Conservation (phyloP, 2,797 vertebrate genomes). For the Sebastes miniatus region DNA sequence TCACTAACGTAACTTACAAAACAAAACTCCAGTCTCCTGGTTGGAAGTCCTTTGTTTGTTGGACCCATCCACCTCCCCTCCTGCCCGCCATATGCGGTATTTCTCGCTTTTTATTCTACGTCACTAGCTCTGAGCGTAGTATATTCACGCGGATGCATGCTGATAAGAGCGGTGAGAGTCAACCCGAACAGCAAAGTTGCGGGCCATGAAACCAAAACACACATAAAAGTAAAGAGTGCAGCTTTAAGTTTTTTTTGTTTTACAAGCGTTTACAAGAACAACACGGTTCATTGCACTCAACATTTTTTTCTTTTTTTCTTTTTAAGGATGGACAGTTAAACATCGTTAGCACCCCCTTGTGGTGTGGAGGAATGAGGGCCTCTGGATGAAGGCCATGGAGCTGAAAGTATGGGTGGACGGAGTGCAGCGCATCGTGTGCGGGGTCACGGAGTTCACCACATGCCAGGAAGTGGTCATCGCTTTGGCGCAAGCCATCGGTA, state of each 20-base stretch:
- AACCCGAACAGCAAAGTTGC: background rate
- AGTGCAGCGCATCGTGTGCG: conserved; percentile 96
- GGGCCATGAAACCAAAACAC: background rate
- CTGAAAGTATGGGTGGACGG: conserved; percentile 99
- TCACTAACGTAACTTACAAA: no score
- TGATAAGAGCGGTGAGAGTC: background rate
- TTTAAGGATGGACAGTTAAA: conserved; percentile 46
- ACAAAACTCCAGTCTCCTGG: no score
- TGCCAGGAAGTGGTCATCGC: conserved; percentile 99
- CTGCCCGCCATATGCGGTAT: no score
- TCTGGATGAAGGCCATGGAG: conserved; percentile 90
- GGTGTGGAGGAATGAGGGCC: conserved; percentile 75
- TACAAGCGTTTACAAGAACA: background rate
- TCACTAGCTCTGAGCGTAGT: no score
- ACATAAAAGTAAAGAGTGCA: background rate
- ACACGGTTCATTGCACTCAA: background rate
- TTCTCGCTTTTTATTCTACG: background rate
- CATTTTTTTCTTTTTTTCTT: background rate
- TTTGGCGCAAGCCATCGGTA: conserved; percentile 96
- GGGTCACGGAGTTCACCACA: conserved; percentile 96
- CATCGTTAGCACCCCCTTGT: conserved; percentile 30
- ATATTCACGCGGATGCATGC: no score
- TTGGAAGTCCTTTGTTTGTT: no score
- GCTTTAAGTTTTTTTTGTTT: background rate
- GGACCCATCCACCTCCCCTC: no score